phyloP scores from a whole-genome alignment of 2,797 vertebrate species.

The Gastrophryne carolinensis region DNA sequence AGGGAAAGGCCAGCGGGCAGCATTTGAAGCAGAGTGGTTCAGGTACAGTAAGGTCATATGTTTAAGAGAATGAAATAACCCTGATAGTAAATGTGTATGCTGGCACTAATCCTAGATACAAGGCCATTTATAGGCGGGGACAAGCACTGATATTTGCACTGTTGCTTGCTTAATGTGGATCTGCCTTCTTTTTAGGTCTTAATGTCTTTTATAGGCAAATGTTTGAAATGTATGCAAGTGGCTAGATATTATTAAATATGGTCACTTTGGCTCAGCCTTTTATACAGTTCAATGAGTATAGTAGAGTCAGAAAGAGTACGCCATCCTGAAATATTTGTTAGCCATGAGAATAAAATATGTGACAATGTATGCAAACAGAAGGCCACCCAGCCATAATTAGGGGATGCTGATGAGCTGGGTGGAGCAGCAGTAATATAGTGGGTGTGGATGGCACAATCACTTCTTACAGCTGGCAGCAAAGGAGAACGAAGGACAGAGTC shows the following conservation, averaged over 20 bases:
- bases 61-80: too few relatives aligned
- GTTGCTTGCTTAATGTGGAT: neutral
- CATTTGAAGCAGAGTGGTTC: too few relatives aligned
- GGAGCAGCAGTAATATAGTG: neutral
- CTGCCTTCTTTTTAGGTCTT: neutral
- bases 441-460: constrained; percentile 1
- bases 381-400: constrained; percentile 21
- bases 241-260: constrained; percentile 11
- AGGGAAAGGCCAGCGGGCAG: too few relatives aligned
- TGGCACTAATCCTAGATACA: too few relatives aligned
- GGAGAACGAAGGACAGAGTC: constrained; percentile 33
- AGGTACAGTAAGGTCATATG: too few relatives aligned
- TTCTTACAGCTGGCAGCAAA: constrained; percentile 17
- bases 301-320: constrained; percentile 7
- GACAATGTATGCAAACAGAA: constrained; percentile 15
- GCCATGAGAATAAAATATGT: constrained; percentile 18
- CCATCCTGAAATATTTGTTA: constrained; percentile 27
- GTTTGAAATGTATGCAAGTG: neutral
- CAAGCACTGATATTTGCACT: too few relatives aligned
- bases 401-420: constrained; percentile 15
- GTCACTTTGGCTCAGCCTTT: neutral
- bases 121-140: too few relatives aligned
- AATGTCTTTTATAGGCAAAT: constrained; percentile 11
- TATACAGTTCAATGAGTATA: constrained; percentile 29
- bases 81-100: too few relatives aligned